phyloP scores from a whole-genome alignment of 2,113 vertebrate species.

The Xenopus borealis region DNA sequence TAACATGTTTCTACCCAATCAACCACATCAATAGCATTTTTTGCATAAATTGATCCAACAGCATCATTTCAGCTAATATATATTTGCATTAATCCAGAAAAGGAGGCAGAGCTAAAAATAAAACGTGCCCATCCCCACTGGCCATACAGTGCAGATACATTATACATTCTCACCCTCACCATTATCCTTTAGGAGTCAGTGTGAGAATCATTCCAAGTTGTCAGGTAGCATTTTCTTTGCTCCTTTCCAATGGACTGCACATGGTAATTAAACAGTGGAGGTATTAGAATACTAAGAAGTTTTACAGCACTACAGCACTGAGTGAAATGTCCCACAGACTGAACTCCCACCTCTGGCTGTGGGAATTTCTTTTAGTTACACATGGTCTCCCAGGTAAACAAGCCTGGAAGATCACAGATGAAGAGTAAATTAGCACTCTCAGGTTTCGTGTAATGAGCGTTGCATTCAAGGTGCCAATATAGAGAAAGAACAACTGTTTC shows the following conservation, averaged over 20 bases:
- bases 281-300: slow-evolving; percentile 74
- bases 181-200: slow-evolving; percentile 60
- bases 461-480: slow-evolving; percentile 59
- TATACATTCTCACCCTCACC: neutral
- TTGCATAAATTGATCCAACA: too few species aligned
- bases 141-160: neutral
- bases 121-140: too few species aligned
- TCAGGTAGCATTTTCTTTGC: slow-evolving; percentile 54
- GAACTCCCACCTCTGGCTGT: slow-evolving; percentile 72
- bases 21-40: too few species aligned
- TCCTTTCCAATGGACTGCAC: slow-evolving; percentile 80
- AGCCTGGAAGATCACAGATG: slow-evolving; percentile 68
- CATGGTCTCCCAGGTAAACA: slow-evolving; percentile 91
- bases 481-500: neutral
- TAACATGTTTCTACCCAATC: too few species aligned
- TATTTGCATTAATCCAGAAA: too few species aligned
- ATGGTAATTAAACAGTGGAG: slow-evolving; percentile 85
- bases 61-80: too few species aligned
- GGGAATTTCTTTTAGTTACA: slow-evolving; percentile 90
- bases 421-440: slow-evolving; percentile 76
- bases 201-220: slow-evolving; percentile 73
- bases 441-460: slow-evolving; percentile 56
- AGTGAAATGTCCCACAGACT: slow-evolving; percentile 53
- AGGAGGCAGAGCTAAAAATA: too few species aligned
- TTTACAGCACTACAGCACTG: slow-evolving; percentile 45